Percentiles rank a stretch among this genome's conserved stretches.
Evolutionary conservation across 2,797 vertebrate species (phyloP).

Genomic region (Acropternis orthonyx): DNA sequence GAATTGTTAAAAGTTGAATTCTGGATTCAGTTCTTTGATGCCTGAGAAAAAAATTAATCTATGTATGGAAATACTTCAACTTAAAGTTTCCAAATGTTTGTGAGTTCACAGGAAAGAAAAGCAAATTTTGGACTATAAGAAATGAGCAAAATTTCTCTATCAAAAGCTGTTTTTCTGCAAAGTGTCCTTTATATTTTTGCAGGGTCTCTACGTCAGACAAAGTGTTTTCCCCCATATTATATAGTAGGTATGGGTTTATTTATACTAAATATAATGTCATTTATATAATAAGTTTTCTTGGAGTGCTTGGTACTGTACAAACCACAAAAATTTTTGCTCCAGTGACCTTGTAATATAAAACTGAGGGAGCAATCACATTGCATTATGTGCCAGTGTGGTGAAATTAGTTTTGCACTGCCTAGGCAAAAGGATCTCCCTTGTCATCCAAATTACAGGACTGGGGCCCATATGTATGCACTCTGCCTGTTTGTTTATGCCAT

Average conservation of each 20-base stretch:
- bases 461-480: slow-evolving; percentile 43
- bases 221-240: background rate
- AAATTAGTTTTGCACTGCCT: slow-evolving; percentile 66
- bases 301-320: slow-evolving; percentile 53
- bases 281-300: slow-evolving; percentile 59
- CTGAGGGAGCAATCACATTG: slow-evolving; percentile 58
- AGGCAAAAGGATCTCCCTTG: slow-evolving; percentile 63
- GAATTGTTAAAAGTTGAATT: background rate
- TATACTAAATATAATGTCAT: slow-evolving; percentile 28
- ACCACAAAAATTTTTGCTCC: slow-evolving; percentile 65
- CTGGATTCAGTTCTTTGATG: background rate
- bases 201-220: background rate
- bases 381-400: slow-evolving; percentile 53
- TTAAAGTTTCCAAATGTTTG: slow-evolving; percentile 37
- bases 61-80: background rate
- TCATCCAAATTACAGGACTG: slow-evolving; percentile 61
- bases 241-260: slow-evolving; percentile 27
- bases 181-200: background rate
- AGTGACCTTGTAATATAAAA: slow-evolving; percentile 67
- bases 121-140: background rate
- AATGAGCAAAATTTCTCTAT: background rate
- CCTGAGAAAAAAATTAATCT: accelerated
- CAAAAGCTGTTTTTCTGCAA: background rate
- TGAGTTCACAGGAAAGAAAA: background rate
- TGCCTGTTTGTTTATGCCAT: slow-evolving; percentile 50